Percentiles rank a stretch among this genome's conserved stretches.
phyloP scores from a whole-genome alignment of 2,888 invertebrate genomes.

The Rhopalosiphum nymphaeae region DNA sequence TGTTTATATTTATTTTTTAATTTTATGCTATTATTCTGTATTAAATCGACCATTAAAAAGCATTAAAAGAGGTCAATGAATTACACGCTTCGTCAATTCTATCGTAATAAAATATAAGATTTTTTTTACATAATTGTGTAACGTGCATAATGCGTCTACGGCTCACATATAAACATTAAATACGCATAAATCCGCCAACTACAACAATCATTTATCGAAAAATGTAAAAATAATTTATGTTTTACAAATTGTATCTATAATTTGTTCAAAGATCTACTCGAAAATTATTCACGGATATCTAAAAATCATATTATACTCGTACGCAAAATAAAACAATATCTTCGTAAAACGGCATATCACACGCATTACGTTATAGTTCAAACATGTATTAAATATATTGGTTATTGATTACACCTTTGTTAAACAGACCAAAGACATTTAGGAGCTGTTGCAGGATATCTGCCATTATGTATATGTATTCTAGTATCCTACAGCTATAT shows the following conservation, averaged over 20 bases:
- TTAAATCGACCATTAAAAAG: conserved; percentile 59
- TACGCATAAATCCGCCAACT: conserved; percentile 33
- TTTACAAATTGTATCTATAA: background rate
- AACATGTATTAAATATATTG: background rate
- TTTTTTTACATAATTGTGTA: conserved; percentile 62
- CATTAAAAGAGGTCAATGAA: conserved; percentile 62
- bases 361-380: background rate
- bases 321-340: conserved; percentile 1
- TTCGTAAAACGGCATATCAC: background rate
- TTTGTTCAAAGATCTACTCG: background rate
- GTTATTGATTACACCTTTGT: background rate
- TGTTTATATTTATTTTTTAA: conserved; percentile 44
- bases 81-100: conserved; percentile 63
- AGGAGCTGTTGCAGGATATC: background rate
- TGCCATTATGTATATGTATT: background rate
- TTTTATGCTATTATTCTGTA: conserved; percentile 26
- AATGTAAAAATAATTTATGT: conserved; percentile 18
- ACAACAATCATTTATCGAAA: conserved; percentile 47
- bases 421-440: background rate
- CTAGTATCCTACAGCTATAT: background rate
- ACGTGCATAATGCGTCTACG: conserved; percentile 14
- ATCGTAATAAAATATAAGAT: conserved; percentile 55
- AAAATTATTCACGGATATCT: conserved; percentile 1
- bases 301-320: background rate
- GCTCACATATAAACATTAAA: background rate